These are phyloP conservation scores for Pandemis cinnamomeana DNA, from an alignment of 2,888 invertebrate species.

Conservation along the genomic window DNA sequence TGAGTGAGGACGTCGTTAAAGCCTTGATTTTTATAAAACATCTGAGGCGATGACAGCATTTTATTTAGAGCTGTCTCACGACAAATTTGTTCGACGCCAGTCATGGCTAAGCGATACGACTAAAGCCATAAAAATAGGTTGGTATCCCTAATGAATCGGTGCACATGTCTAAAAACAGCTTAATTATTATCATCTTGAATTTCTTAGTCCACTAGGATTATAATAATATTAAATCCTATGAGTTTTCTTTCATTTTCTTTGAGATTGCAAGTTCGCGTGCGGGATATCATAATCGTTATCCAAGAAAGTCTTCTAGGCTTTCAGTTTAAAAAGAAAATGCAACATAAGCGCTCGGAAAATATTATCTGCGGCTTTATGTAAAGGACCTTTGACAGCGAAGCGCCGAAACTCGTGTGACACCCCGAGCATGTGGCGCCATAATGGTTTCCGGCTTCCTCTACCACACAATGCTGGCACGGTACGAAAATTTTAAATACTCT, in stretches of 20 bases:
- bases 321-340: constrained; percentile 26
- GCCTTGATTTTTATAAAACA: constrained; percentile 72
- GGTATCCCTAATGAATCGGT: constrained; percentile 18
- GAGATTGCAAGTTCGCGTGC: constrained; percentile 34
- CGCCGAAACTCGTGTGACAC: constrained; percentile 69
- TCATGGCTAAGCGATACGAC: constrained; percentile 47
- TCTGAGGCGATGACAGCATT: constrained; percentile 69
- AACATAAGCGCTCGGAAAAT: constrained; percentile 38
- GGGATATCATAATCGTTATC: constrained; percentile 34
- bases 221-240: background rate
- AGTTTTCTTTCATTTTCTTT: constrained; percentile 8
- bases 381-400: constrained; percentile 57
- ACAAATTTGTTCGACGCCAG: constrained; percentile 65
- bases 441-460: constrained; percentile 80
- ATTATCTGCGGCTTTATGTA: constrained; percentile 42
- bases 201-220: background rate
- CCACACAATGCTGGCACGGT: constrained; percentile 67
- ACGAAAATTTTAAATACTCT: constrained; percentile 71
- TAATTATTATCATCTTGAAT: constrained; percentile 2
- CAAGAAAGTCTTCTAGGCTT: constrained; percentile 33
- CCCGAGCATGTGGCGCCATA: constrained; percentile 71
- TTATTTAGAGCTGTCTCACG: constrained; percentile 63
- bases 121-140: constrained; percentile 55
- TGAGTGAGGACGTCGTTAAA: constrained; percentile 71
- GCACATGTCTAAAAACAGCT: background rate